phyloP scores from a whole-genome alignment of 2,797 vertebrate species.

The Lacerta viridis region DNA sequence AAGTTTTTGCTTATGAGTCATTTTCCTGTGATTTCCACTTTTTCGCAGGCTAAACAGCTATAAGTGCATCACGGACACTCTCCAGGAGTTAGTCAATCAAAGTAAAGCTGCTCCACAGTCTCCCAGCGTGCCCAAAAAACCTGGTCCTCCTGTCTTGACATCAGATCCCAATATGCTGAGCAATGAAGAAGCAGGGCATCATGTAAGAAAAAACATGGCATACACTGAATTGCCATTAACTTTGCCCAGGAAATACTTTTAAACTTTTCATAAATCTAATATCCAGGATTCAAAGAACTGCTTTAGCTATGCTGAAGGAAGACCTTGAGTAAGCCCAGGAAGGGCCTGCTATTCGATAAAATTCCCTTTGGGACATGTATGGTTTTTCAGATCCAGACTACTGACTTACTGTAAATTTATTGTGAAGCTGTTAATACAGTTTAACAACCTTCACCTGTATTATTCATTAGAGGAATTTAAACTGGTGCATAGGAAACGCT shows the following conservation, averaged over 20 bases:
- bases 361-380: neutral
- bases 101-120: constrained; percentile 98
- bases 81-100: constrained; percentile 97
- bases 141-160: constrained; percentile 94
- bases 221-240: no score
- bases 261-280: neutral
- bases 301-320: neutral
- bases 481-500: neutral
- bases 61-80: constrained; percentile 97
- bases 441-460: neutral
- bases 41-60: constrained; percentile 90
- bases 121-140: constrained; percentile 97
- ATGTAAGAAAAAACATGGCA: constrained; percentile 83
- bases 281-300: neutral
- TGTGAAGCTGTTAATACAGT: neutral
- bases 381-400: neutral
- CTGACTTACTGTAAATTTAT: neutral
- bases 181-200: constrained; percentile 96
- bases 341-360: neutral
- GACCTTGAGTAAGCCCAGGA: neutral
- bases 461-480: neutral
- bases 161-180: constrained; percentile 99
- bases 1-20: neutral
- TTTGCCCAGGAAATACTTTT: neutral
- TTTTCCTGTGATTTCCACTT: constrained; percentile 23